Evolutionary conservation across 2,888 invertebrate genomes (phyloP).

Genomic region (Isotomurus palustris): DNA sequence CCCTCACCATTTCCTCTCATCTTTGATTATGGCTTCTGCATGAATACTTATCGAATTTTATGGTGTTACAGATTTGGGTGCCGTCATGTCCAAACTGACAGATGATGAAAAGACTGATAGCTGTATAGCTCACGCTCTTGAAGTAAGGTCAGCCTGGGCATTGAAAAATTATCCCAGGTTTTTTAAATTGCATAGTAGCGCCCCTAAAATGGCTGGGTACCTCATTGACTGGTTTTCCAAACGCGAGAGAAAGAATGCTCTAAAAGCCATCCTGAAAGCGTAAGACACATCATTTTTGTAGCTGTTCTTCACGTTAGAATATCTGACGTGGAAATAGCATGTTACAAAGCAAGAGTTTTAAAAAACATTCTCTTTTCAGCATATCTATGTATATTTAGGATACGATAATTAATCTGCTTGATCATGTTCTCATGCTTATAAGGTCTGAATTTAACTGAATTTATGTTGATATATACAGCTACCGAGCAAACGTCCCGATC

Average conservation of each 20-base stretch:
- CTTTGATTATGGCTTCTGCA: not conserved
- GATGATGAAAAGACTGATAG: conserved; percentile 71
- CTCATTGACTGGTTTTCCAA: conserved; percentile 98
- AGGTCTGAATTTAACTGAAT: conserved; percentile 18
- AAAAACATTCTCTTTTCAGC: conserved; percentile 9
- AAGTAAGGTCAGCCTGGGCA: conserved; percentile 88
- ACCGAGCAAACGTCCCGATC: conserved; percentile 43
- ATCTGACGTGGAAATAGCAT: conserved; percentile 1
- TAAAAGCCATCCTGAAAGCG: conserved; percentile 93
- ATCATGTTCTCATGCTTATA: not conserved
- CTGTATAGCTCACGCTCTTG: conserved; percentile 78
- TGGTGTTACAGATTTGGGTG: conserved; percentile 76
- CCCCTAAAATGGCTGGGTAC: conserved; percentile 93
- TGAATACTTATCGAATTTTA: conserved; percentile 10
- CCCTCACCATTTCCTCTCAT: not conserved
- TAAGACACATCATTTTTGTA: conserved; percentile 60
- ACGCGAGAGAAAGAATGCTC: conserved; percentile 84
- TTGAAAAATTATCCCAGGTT: conserved; percentile 87
- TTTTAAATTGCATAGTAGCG: conserved; percentile 80
- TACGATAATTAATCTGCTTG: not conserved
- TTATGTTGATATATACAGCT: conserved; percentile 44
- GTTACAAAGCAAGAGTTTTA: conserved; percentile 1
- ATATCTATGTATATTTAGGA: not conserved
- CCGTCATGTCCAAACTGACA: conserved; percentile 76
- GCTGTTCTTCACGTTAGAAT: conserved; percentile 4